A percentile compares a stretch with the other conserved stretches of the same genome.
These are phyloP conservation scores for Megaceryle maxima DNA, from an alignment of 2,113 vertebrate genomes.

Conservation along the genomic window DNA sequence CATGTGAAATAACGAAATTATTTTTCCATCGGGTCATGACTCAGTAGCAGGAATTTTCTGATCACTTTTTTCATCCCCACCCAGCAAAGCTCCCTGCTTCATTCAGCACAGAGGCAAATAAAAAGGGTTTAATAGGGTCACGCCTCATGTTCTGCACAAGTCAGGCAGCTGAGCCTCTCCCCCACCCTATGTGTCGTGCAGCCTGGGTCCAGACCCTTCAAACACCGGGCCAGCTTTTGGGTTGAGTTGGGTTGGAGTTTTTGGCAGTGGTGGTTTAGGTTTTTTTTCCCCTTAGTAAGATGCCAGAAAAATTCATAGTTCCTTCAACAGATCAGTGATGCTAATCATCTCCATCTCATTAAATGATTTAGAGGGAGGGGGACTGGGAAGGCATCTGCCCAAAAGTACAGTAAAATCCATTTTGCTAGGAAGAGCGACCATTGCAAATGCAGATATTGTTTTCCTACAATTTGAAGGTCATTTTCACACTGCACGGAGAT, in stretches of 20 bases:
- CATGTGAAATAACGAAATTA: conserved; percentile 21
- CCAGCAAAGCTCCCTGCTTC: neutral
- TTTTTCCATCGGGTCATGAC: conserved; percentile 8
- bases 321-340: neutral
- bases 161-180: neutral
- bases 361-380: neutral
- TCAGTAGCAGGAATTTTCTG: conserved; percentile 29
- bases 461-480: conserved; percentile 32
- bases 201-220: neutral
- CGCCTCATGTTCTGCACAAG: neutral
- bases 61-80: neutral
- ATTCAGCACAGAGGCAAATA: neutral
- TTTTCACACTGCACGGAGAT: conserved; percentile 14
- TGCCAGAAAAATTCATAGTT: neutral
- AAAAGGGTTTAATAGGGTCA: neutral
- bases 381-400: neutral
- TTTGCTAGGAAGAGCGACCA: neutral
- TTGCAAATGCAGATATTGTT: neutral
- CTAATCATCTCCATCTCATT: neutral
- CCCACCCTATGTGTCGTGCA: neutral
- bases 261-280: neutral
- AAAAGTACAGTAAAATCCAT: neutral
- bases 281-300: neutral
- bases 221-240: neutral
- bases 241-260: neutral